These are phyloP conservation scores for Porites australiensis DNA, from an alignment of 64 coral and sea anemone genomes.

Conservation along the genomic window DNA sequence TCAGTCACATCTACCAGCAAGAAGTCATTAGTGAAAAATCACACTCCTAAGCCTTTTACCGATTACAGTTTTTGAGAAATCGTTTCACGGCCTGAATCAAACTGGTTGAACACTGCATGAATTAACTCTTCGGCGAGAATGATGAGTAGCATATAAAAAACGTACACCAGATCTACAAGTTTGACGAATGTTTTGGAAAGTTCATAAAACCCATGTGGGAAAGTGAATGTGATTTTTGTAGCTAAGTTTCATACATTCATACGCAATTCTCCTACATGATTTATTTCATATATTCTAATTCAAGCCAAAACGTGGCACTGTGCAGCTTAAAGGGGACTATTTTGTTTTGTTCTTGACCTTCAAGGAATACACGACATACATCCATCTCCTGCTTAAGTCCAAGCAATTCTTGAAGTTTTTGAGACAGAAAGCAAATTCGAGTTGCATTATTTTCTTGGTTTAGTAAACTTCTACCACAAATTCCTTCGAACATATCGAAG, in stretches of 20 bases:
- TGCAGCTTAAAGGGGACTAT: slow-evolving; percentile 32
- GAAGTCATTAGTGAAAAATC: no score
- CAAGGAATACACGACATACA: not conserved
- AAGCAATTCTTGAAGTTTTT: slow-evolving; percentile 14
- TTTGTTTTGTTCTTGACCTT: not conserved
- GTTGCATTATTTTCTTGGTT: slow-evolving; percentile 25
- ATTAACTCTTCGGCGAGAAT: slow-evolving; percentile 19
- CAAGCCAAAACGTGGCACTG: slow-evolving; percentile 23
- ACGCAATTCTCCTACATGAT: no score
- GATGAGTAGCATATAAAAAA: slow-evolving; percentile 16
- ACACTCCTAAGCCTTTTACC: slow-evolving; percentile 27
- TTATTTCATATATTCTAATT: not conserved
- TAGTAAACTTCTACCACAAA: slow-evolving; percentile 45
- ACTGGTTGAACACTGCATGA: slow-evolving; percentile 29
- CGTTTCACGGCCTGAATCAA: slow-evolving; percentile 16
- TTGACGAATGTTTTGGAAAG: slow-evolving; percentile 17
- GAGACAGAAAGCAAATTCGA: slow-evolving; percentile 13
- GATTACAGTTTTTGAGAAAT: slow-evolving; percentile 55
- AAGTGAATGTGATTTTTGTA: no score
- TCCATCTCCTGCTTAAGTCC: slow-evolving; percentile 14
- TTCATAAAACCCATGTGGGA: not conserved
- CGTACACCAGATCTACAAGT: slow-evolving; percentile 6
- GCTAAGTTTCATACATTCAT: no score
- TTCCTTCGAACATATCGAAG: slow-evolving; percentile 29
- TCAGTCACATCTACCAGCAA: no score